phyloP scores from a whole-genome alignment of 2,797 vertebrate species.

The Sebastes minor region DNA sequence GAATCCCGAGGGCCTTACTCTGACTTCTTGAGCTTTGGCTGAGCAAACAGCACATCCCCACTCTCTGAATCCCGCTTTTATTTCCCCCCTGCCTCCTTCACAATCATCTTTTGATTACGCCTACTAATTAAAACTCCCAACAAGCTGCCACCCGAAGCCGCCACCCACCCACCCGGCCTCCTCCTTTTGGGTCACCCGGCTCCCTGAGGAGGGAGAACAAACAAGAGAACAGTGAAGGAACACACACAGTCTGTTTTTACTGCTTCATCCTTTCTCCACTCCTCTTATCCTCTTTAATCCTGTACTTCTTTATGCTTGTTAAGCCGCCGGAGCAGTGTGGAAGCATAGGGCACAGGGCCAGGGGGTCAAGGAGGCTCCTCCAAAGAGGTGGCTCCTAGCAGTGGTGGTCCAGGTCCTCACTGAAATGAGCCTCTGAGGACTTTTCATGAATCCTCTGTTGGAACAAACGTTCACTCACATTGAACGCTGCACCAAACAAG shows the following conservation, averaged over 20 bases:
- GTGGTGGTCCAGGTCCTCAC: conserved; percentile 35
- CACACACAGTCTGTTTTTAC: conserved; percentile 76
- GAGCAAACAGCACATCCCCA: conserved; percentile 86
- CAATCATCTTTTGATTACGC: conserved; percentile 91
- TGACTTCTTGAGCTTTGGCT: conserved; percentile 85
- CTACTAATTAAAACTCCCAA: conserved; percentile 94
- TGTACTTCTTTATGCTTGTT: conserved; percentile 72
- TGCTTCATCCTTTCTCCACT: conserved; percentile 82
- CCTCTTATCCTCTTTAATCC: conserved; percentile 88
- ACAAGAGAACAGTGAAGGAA: conserved; percentile 67
- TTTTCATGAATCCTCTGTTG: conserved; percentile 55
- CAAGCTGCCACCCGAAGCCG: conserved; percentile 89
- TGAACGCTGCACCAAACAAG: conserved; percentile 36
- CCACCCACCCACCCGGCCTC: conserved; percentile 81
- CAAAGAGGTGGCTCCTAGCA: conserved; percentile 41
- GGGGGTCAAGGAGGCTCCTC: conserved; percentile 63
- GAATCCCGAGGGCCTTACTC: conserved; percentile 38
- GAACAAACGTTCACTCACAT: conserved; percentile 37
- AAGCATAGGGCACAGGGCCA: conserved; percentile 57
- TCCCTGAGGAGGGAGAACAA: conserved; percentile 72
- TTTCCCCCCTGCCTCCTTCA: conserved; percentile 59
- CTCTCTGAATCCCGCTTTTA: conserved; percentile 59
- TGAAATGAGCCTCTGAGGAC: conserved; percentile 32
- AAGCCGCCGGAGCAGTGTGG: conserved; percentile 60
- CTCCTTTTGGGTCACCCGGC: conserved; percentile 78